Conservation (phyloP, 2,113 vertebrate genomes). For the Rhombomys opimus region DNA sequence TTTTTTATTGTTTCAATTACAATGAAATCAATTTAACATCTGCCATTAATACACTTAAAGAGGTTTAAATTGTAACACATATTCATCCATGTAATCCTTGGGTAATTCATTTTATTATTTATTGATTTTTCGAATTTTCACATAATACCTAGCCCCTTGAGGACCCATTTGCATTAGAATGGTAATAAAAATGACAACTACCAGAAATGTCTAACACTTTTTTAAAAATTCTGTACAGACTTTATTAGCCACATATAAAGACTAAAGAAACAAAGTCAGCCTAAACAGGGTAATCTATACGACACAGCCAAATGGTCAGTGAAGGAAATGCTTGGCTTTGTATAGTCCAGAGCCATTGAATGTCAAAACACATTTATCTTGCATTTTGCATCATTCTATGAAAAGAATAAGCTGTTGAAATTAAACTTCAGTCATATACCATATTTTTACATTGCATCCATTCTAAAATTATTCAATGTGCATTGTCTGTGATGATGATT, state of each 20-base stretch:
- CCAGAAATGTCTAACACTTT: not conserved
- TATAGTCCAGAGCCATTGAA: not conserved
- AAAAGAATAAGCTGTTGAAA: not conserved
- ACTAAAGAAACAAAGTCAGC: not conserved
- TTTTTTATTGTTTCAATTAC: not conserved
- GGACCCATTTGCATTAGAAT: not conserved
- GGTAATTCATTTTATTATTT: not conserved
- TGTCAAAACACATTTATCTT: not conserved
- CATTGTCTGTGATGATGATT: not conserved
- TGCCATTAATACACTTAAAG: not conserved
- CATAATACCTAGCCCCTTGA: not conserved
- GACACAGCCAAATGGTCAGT: not conserved
- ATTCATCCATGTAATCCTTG: not conserved
- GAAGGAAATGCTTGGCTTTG: not conserved
- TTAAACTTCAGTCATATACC: not conserved
- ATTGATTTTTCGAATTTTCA: conserved; percentile 20
- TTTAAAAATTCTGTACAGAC: not conserved
- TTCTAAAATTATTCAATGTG: conserved; percentile 26
- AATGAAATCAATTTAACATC: not conserved
- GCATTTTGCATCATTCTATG: not conserved
- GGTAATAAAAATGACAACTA: not conserved
- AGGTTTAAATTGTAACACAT: not conserved
- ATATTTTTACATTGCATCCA: not conserved
- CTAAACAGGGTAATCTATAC: not conserved
- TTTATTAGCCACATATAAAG: not conserved